Percentiles rank a stretch among this genome's conserved stretches.
Conservation (phyloP, 1,140 invertebrate genomes). For the Megalopta genalis region DNA sequence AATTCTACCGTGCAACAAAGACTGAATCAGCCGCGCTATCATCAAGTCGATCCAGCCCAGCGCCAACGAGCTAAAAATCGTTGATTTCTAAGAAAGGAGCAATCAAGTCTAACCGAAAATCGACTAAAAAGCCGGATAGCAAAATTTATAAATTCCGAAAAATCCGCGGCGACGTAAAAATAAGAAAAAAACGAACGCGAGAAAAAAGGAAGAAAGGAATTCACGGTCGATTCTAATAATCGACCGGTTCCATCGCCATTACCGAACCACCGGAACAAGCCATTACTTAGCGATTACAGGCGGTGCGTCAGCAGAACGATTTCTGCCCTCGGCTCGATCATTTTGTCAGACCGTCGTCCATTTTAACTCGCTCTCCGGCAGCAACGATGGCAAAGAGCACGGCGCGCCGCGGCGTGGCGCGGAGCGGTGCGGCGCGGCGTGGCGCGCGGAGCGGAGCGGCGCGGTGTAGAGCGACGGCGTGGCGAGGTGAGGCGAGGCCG, state of each 20-base stretch:
- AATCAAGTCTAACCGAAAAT: too few species aligned
- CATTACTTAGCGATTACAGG: conserved; percentile 10
- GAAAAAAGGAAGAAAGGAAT: background rate
- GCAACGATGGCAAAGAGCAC: too few species aligned
- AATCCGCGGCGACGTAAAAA: background rate
- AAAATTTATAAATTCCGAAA: background rate
- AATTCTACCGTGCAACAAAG: too few species aligned
- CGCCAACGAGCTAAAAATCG: too few species aligned
- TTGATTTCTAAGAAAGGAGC: too few species aligned
- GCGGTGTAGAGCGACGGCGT: too few species aligned
- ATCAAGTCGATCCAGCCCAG: too few species aligned
- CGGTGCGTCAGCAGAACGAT: conserved; percentile 8
- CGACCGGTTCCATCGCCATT: background rate
- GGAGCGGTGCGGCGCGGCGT: background rate
- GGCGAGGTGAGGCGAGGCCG: background rate
- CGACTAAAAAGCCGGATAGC: background rate
- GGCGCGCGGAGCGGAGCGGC: background rate
- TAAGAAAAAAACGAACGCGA: too few species aligned
- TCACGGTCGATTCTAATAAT: background rate
- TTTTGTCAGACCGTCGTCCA: background rate
- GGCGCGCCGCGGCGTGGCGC: background rate
- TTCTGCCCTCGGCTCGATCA: background rate
- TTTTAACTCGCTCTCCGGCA: background rate
- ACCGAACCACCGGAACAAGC: background rate
- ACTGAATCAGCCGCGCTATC: too few species aligned